Evolutionary conservation across 2,888 invertebrate species (phyloP), one percentile per base, ranked within the genome.

Genomic region (Melangyna quadrimaculata): DNA sequence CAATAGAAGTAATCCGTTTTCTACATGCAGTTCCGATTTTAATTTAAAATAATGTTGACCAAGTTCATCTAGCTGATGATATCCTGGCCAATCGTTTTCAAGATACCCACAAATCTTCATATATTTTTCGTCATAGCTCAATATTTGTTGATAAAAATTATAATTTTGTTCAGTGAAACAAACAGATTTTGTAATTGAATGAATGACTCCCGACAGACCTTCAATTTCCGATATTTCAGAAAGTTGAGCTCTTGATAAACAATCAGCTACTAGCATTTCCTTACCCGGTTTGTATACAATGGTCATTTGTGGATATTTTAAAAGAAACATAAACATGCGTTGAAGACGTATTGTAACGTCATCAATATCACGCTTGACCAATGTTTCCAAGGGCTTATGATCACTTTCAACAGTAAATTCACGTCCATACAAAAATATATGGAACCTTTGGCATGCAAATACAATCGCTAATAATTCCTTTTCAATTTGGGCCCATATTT

Each of bases 161-260:
- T 73, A 82, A 48, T 75, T 87, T 24, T 82, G 70, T 48, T 81
- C 59, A 19, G 80, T 59, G 48, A 74, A 27, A 45, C 69, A 80
- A 24, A 61, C 74, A 27, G 43, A 43, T 43, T 19, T 63, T 24
- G 27, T 24, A 27, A 43, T 40, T 43, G 22, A 40, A 9, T 43
- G 40, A 43, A 63, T 27, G 5, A 67, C 9, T 29, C 29, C 55
- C 14, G 29, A 8, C 14, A 55, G 73, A n/a, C 22, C 24, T 27
- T 27, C 55, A 14, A 55, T 55, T 29, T 87, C 86, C 8, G 51
- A 35, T 35, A 35, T 8, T 35, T 35, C 32, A 81, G 61, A 24
- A 17, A 88, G n/a, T 88, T 92, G 91, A 5, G 90, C 88, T 83
- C 90, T 90, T 29, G 88, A 55, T 27, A 55, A 24, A 10, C 48